A percentile compares a stretch with the other conserved stretches of the same genome.
Evolutionary conservation across 2,797 vertebrate genomes (phyloP).

Genomic region (Notolepis coatsorum): DNA sequence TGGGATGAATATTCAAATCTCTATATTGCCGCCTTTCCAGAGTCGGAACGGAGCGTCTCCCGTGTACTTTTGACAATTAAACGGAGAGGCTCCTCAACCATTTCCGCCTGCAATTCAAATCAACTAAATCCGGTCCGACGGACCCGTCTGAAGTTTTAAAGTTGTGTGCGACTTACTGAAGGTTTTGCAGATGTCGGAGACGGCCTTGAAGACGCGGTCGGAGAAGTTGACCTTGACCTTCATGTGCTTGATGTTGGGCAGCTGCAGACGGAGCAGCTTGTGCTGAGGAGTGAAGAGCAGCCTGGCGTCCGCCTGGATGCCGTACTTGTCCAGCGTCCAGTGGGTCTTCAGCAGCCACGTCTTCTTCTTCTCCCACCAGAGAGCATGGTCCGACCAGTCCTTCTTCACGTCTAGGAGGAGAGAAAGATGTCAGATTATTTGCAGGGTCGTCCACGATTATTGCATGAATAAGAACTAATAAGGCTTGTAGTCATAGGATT

Average conservation of each 20-base stretch:
- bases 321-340: slow-evolving; percentile 99
- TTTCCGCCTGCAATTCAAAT: too few relatives aligned
- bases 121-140: too few relatives aligned
- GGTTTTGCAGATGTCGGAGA: slow-evolving; percentile 99
- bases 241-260: slow-evolving; percentile 99
- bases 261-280: slow-evolving; percentile 95
- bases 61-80: too few relatives aligned
- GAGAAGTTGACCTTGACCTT: slow-evolving; percentile 99
- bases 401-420: slow-evolving; percentile 92
- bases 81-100: too few relatives aligned
- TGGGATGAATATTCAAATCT: too few relatives aligned
- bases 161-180: too few relatives aligned
- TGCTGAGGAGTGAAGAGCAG: slow-evolving; percentile 98
- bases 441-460: too few relatives aligned
- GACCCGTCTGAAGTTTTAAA: too few relatives aligned
- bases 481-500: too few relatives aligned
- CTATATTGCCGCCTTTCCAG: too few relatives aligned
- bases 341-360: slow-evolving; percentile 99
- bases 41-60: too few relatives aligned
- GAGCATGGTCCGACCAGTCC: slow-evolving; percentile 98
- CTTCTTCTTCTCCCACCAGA: slow-evolving; percentile 99
- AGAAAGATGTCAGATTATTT: neutral
- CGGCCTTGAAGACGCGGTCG: slow-evolving; percentile 97
- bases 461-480: too few relatives aligned
- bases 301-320: slow-evolving; percentile 97